phyloP scores from a whole-genome alignment of 2,113 vertebrate genomes.

The Neopipo cinnamomea region DNA sequence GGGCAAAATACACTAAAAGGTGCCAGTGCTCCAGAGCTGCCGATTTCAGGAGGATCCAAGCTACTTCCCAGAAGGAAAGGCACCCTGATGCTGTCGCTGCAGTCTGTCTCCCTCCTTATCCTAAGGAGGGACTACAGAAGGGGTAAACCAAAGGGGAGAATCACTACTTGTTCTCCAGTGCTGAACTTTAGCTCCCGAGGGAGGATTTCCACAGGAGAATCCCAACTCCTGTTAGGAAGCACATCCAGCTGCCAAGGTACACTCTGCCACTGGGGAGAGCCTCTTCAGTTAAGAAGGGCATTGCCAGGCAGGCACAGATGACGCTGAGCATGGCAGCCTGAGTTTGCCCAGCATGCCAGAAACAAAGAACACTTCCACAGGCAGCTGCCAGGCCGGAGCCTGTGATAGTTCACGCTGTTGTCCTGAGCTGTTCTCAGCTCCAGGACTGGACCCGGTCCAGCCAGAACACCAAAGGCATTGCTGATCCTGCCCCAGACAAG shows the following conservation, averaged over 20 bases:
- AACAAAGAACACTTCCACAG: background rate
- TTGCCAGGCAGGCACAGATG: background rate
- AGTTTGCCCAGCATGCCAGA: background rate
- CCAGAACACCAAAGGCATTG: background rate
- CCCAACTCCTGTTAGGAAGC: background rate
- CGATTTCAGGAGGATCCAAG: background rate
- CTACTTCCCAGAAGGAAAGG: background rate
- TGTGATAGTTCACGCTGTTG: accelerated
- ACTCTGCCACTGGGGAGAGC: background rate
- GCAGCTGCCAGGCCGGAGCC: background rate
- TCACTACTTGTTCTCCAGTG: background rate
- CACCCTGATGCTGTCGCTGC: background rate
- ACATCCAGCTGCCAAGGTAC: background rate
- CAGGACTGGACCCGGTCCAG: background rate
- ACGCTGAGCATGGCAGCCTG: background rate
- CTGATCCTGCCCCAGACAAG: background rate
- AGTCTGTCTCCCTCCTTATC: background rate
- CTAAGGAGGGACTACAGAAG: background rate
- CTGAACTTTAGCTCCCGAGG: background rate
- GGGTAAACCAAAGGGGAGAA: background rate
- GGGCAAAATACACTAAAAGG: background rate
- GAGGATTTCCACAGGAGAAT: background rate
- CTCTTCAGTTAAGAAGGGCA: background rate
- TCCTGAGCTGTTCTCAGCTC: background rate
- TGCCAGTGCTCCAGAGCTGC: background rate